Evolutionary conservation across 2,888 invertebrate species (phyloP), one percentile per base, ranked within the genome.

Genomic region (Eutolmus rufibarbis): DNA sequence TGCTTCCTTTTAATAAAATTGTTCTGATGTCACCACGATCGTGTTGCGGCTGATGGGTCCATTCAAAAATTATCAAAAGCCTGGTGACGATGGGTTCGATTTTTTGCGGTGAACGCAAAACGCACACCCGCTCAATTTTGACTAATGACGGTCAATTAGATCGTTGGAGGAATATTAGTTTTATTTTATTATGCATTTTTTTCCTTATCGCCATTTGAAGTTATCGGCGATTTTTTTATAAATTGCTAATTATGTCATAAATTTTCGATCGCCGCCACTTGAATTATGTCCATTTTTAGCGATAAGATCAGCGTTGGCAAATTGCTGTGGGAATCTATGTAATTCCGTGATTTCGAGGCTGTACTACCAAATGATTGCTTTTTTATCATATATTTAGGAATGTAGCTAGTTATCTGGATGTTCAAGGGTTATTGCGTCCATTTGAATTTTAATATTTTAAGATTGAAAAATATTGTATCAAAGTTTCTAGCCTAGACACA

Each of bases 21-120:
- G 40, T 43, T 78, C 19, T 78, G 78, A 78, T 78, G 43, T 78
- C 78, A 78, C 43, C 46, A 46, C 78, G 78, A 37, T 43, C n/a
- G 66, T 28, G 66, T 66, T 19, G 66, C 66, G 12, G 66, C 66
- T 66, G 66, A 66, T 28, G 66, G 66, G 23, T 12, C 7, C 8
- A 66, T 66, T 23, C 23, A 66, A 66, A 66, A 66, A 66, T 66
- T 9, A 66, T 66, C 66, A 66, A 66, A 66, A 66, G 66, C 19
- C 23, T 19, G 66, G 19, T 19, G 28, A 19, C 9, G 66, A 66
- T 66, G 23, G 66, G 66, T 19, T 66, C 4, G 1, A 9, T 66
- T 66, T 66, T 66, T 66, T 66, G 66, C 66, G 66, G 12, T 23
- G 66, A 12, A 51, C 66, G 66, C 28, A 66, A 19, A 66, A 66